Evolutionary conservation across 2,888 invertebrate genomes (phyloP).

Genomic region (Heliconius ismenius): DNA sequence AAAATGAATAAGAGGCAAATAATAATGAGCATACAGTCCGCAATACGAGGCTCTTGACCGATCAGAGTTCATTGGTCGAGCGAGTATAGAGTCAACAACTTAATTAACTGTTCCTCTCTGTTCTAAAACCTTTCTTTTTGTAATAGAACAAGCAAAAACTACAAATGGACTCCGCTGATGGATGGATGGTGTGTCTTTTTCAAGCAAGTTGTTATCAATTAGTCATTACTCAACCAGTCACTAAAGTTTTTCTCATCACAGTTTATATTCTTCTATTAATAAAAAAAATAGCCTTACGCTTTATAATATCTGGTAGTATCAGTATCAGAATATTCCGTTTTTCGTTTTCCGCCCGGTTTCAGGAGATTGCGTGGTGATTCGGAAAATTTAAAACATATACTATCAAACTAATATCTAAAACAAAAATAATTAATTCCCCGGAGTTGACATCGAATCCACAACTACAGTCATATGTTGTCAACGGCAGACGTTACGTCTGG

Average conservation of each 20-base stretch:
- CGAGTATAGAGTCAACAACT: slow-evolving; percentile 40
- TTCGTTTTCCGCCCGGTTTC: no score
- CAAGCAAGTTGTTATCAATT: neutral
- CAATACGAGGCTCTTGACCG: slow-evolving; percentile 69
- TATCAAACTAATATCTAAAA: no score
- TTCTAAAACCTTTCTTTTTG: slow-evolving; percentile 14
- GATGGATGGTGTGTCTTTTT: neutral
- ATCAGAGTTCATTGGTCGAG: slow-evolving; percentile 60
- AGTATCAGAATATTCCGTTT: no score
- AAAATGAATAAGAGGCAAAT: slow-evolving; percentile 51
- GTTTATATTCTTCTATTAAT: neutral
- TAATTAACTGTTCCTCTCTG: slow-evolving; percentile 30
- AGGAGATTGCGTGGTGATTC: no score
- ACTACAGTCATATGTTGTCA: no score
- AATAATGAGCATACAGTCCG: slow-evolving; percentile 50
- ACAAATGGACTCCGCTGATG: neutral
- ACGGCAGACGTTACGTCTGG: no score
- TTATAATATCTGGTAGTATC: no score
- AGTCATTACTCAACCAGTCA: neutral
- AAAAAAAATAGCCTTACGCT: no score
- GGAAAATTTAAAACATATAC: no score
- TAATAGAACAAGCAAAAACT: neutral
- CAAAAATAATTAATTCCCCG: no score
- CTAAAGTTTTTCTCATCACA: neutral
- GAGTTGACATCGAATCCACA: no score